Base-by-base conservation (phyloP, 2,888 invertebrate genomes). In the Yponomeuta plumbellus region DNA sequence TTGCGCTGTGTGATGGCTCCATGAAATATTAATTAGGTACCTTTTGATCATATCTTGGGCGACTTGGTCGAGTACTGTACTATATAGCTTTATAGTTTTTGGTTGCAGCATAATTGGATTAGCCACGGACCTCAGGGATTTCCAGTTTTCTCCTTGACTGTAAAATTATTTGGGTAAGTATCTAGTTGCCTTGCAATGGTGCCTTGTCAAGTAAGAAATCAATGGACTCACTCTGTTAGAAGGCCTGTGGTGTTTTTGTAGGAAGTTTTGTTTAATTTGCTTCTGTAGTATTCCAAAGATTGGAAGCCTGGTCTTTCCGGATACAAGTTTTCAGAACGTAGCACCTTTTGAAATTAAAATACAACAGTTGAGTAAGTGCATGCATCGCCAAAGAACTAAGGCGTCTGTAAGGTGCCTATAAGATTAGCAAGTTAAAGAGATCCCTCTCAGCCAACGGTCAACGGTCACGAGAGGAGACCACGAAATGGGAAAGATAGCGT, bases 91-190 rank as follows among this genome's bases (percentile, higher is more conserved):
- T 0, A 94, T 94, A 5, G 93, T 92, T 70, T 92, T 88, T 0
- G 95, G 94, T 75, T 94, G 92, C 76, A 95, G 86, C 92, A 95
- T 93, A 39, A 94, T 92, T 74, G 94, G 93, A 75, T 95, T 95
- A 2, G 95, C 94, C 76, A 93, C 94, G 44, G 92, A 92, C 59
- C 95, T 90, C 69, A 95, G 93, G 69, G 92, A 84, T 78, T 94
- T 93, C 95, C 95, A 95, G 68, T 93, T 93, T 74, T 94, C 93
- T 1, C 95, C 95, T 77, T 95, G 94, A 10, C 95, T 95, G 78
- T 10, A 66, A 65, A 5, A 64, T 61, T 61, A 34, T 11, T 21
- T 59, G 8, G 11, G 21, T 22, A 21, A 59, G 11, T 59, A 59
- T 20, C 10, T 52, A 52, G 52, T 52, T 11, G 2, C 4, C 11